Evolutionary conservation across 64 coral and sea anemone species (phyloP), one percentile per base, ranked within the genome.

Genomic region (Porites australiensis): DNA sequence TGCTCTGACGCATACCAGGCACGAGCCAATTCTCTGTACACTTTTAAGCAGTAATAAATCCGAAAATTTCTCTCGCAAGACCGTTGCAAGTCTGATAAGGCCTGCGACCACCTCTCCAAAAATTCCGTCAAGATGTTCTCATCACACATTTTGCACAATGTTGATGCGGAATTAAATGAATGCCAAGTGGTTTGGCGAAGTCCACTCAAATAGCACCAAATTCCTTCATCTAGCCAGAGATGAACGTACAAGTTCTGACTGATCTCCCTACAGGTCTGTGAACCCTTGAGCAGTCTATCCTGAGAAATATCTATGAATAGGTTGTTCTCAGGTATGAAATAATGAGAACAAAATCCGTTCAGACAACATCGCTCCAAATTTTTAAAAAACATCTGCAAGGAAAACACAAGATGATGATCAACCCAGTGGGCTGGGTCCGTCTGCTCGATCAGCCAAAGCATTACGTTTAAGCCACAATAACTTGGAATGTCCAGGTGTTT

Each of bases 151-250:
- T 74, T 74, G 71, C 48, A 74, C 46, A 74, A 74, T 14, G 48
- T 44, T 44, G 71, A 74, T 74, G 71, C 18, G 44, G 71, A 47
- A 74, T 74, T 74, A 44, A 74, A 74, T 27, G 71, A 12, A 37
- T 47, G 11, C 71, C 71, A 74, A 47, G 12, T 74, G 37, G 43
- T 74, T 74, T 74, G 71, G 48, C 23, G 43, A 74, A 45, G 8
- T 27, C 71, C 71, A 45, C 48, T 74, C 71, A 74, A 44, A 74
- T 74, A 74, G 44, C 71, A 74, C 71, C 71, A 74, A 74, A 74
- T 47, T 15, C 71, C 71, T 14, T 74, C 45, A 43, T 74, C 71
- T 74, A 74, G 48, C 71, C 71, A 74, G 71, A 74, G 27, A 49
- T 45, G 44, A 49, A 44, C 44, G 71, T 74, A 74, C 71, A 74